Evolutionary conservation across 2,888 invertebrate species (phyloP).

Genomic region (Pyrocoelia pectoralis): DNA sequence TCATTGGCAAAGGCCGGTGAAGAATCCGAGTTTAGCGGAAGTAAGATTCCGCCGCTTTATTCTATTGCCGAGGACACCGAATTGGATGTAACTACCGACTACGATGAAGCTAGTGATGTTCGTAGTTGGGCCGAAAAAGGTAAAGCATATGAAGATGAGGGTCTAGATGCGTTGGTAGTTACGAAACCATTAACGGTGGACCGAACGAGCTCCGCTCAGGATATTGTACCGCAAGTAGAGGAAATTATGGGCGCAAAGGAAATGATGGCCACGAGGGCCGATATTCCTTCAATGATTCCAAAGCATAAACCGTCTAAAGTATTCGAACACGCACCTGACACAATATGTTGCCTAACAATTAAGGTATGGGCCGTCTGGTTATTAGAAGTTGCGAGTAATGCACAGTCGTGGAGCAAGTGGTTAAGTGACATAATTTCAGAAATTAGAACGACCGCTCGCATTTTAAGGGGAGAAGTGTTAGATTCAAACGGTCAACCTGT

Average conservation of each 20-base stretch:
- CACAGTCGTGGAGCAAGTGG: conserved; percentile 56
- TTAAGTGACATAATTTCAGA: conserved; percentile 49
- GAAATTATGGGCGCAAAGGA: neutral
- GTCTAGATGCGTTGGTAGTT: neutral
- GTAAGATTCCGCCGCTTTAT: too few relatives aligned
- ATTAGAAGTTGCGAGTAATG: conserved; percentile 54
- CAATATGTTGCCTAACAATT: conserved; percentile 54
- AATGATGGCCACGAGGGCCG: conserved; percentile 3
- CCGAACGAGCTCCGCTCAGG: too few relatives aligned
- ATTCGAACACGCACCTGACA: conserved; percentile 51
- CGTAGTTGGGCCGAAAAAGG: neutral
- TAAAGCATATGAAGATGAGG: neutral
- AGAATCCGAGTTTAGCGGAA: too few relatives aligned
- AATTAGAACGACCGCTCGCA: conserved; percentile 50
- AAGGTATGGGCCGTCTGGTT: conserved; percentile 56
- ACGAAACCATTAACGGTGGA: too few relatives aligned
- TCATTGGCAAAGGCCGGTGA: too few relatives aligned
- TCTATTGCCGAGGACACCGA: too few relatives aligned
- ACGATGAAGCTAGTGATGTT: too few relatives aligned
- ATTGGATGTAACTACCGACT: too few relatives aligned
- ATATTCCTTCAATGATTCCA: conserved; percentile 16
- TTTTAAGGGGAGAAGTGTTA: conserved; percentile 42
- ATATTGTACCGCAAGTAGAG: neutral
- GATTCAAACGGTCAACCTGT: conserved; percentile 39
- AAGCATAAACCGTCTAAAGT: conserved; percentile 49